Conservation (phyloP, 2,797 vertebrate genomes). For the Anniella stebbinsi region DNA sequence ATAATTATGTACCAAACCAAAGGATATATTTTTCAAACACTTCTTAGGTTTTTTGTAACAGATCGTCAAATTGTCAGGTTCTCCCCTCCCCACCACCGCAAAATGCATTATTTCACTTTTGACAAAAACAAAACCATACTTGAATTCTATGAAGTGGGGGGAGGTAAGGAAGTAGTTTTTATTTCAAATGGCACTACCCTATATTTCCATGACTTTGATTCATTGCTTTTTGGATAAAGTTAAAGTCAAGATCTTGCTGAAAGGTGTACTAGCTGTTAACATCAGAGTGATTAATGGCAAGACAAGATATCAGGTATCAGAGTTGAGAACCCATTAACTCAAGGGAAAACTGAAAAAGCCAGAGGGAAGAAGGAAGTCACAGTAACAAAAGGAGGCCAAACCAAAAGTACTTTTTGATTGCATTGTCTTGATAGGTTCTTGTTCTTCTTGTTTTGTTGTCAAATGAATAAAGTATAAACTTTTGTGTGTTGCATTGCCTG, state of each 20-base stretch:
- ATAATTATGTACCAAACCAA: neutral
- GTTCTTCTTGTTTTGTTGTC: slow-evolving; percentile 35
- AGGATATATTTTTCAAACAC: neutral
- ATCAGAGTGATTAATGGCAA: slow-evolving; percentile 93
- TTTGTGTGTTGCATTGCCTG: slow-evolving; percentile 29
- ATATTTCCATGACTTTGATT: slow-evolving; percentile 32
- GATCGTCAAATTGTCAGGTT: neutral
- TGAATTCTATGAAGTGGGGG: neutral
- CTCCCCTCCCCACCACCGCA: no score
- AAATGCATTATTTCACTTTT: neutral
- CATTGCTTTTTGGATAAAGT: slow-evolving; percentile 58
- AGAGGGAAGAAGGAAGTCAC: slow-evolving; percentile 82
- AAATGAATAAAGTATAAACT: slow-evolving; percentile 52
- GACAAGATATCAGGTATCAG: slow-evolving; percentile 78
- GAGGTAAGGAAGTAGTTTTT: neutral
- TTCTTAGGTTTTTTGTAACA: neutral
- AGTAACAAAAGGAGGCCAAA: slow-evolving; percentile 65
- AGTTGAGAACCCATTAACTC: slow-evolving; percentile 82
- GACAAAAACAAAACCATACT: neutral
- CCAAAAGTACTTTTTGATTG: slow-evolving; percentile 45
- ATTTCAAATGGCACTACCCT: slow-evolving; percentile 12
- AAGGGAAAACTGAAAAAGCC: slow-evolving; percentile 83
- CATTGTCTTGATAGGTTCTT: slow-evolving; percentile 64
- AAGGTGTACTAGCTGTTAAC: slow-evolving; percentile 84
- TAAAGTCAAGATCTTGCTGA: slow-evolving; percentile 73